A percentile compares a stretch with the other conserved stretches of the same genome.
phyloP scores from a whole-genome alignment of 1,140 invertebrate genomes.

The Drosophila sturtevanti region DNA sequence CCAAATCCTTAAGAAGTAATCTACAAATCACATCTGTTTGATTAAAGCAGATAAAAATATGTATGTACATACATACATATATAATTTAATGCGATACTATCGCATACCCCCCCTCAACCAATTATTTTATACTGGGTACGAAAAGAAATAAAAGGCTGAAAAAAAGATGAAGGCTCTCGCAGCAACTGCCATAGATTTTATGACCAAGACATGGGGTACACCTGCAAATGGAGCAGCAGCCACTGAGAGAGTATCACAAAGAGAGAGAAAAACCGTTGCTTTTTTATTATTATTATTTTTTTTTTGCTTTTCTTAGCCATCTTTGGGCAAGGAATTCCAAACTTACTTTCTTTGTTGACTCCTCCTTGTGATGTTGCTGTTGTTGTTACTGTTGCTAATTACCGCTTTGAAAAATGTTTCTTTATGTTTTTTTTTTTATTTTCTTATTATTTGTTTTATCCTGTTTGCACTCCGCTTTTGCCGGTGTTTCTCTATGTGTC shows the following conservation, averaged over 20 bases:
- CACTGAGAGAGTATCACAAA: conserved; percentile 19
- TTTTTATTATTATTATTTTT: not conserved
- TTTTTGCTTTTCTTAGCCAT: conserved; percentile 39
- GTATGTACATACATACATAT: no score
- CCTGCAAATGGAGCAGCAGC: conserved; percentile 71
- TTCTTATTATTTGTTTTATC: conserved; percentile 32
- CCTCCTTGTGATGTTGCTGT: conserved; percentile 16
- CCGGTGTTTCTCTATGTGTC: conserved; percentile 43
- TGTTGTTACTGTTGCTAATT: conserved; percentile 28
- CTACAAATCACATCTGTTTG: no score
- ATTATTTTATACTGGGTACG: not conserved
- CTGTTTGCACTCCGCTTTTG: conserved; percentile 53
- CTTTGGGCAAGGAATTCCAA: conserved; percentile 74
- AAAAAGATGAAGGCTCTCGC: conserved; percentile 56
- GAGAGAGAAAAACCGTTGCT: not conserved
- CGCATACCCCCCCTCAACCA: not conserved
- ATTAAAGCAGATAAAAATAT: not conserved
- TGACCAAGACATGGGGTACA: conserved; percentile 64
- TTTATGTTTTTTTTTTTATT: conserved; percentile 16
- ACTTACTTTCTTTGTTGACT: conserved; percentile 73
- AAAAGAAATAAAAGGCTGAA: conserved; percentile 20
- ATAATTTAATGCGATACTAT: no score
- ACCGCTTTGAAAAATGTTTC: conserved; percentile 6
- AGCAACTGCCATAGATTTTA: conserved; percentile 75
- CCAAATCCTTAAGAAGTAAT: no score